Base-by-base conservation (phyloP, 2,888 invertebrate species). In the Drosophila multiciliata region DNA sequence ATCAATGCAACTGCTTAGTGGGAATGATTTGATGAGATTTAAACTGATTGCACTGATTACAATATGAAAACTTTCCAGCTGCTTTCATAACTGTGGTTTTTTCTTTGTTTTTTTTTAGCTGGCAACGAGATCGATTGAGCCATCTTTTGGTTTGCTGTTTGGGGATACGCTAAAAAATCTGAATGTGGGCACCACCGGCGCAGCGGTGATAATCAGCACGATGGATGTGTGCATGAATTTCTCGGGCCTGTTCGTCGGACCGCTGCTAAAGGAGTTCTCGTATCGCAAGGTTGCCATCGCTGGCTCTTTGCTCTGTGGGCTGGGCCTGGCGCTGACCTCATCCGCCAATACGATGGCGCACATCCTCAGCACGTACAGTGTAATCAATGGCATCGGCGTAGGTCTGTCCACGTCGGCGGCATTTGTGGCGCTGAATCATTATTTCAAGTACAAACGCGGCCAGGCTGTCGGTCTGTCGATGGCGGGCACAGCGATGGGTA, bases 381-480 rank as follows among this genome's bases (percentile, higher is more conserved):
- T 96, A 93, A 93, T 96, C 84, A 96, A 96, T 93, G 96, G 96
- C 83, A 95, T 97, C 81, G 97, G 97, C 35, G 96, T 96, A 64
- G 97, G 97, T 12, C 93, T 97, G 38, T 96, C 96, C 0, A 95
- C 96, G 20, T 95, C 97, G 17, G 95, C 96, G 17, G 96, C 96
- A 0, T 96, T 97, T 92, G 96, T 97, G 12, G 96, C 97, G 0
- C 93, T 97, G 3, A 97, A 96, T 92, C 95, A 96, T 88, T 97
- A 96, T 91, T 97, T 97, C 91, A 94, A 95, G 20, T 95, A 96
- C 91, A 95, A 96, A 91, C 95, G 97, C 29, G 96, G 97, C 0
- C 96, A 96, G 91, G 97, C 97, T 0, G 96, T 97, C 9, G 97
- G 97, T 0, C 93, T 96, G 32, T 96, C 96, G 0, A 95, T 97